Base-by-base conservation (phyloP, 2,797 vertebrate species). In the Thamnophis elegans region DNA sequence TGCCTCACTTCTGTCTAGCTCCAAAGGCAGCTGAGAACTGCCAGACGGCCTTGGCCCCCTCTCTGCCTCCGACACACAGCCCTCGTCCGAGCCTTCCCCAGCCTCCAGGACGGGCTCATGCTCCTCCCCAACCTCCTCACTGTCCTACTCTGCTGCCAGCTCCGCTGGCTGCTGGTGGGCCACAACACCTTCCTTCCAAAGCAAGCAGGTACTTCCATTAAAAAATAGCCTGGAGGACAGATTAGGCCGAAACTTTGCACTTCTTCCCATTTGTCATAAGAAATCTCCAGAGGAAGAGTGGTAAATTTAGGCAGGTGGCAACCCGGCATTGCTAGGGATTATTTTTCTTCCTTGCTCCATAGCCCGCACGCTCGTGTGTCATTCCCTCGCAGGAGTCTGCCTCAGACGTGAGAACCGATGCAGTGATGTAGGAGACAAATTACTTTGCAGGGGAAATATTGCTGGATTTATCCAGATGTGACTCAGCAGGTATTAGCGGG, bases 381-480 rank as follows among this genome's bases (percentile, higher is more conserved):
- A 22, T n/a, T 13, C 5, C 9, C 53, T 25, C 13, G 12, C 53
- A 25, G 18, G 26, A 16, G 25, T 13, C 59, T 25, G 5, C 28
- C 12, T 56, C 36, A 20, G 16, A 51, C 25, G 26, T 3, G 4
- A 13, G 5, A 16, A 32, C 2, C 0, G 62, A 11, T 25, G 53
- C 11, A 13, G 36, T n/a, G 59, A 28, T 1, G 14, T n/a, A 82
- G 18, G 0, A 1, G 87, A 86, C 5, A 1, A 94, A 68, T 68
- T 7, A 53, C 53, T 91, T 47, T 0, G 0, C 6, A 0, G 0
- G 1, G 85, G 87, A 92, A 92, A 92, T 47, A 86, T 93, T 60
- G 68, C 92, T 32, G 90, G 90, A 22, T 58, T 65, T 14, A 16
- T 22, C 92, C 87, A 59, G 87, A 78, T 47, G 89, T 87, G 87